These are phyloP conservation scores for Alfaro cultratus DNA, from an alignment of 2,797 vertebrate genomes.

Conservation along the genomic window DNA sequence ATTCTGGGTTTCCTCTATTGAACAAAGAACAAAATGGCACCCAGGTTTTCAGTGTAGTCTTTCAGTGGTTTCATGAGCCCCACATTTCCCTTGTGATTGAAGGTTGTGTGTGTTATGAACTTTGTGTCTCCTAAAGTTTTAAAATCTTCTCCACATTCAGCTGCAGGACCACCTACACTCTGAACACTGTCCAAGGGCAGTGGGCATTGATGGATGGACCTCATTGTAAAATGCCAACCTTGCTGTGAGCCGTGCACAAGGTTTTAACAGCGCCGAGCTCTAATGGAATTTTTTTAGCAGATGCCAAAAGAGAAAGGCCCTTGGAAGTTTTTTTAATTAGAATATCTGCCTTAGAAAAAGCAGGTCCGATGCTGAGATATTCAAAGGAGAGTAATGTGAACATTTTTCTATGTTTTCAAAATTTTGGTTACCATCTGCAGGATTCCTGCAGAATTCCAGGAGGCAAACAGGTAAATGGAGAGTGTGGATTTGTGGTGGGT, in stretches of 20 bases:
- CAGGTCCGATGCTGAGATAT: slow-evolving; percentile 1
- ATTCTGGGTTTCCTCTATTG: background rate
- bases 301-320: background rate
- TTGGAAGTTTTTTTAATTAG: slow-evolving; percentile 37
- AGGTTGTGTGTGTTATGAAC: background rate
- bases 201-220: slow-evolving; percentile 26
- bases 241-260: slow-evolving; percentile 21
- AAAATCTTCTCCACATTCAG: slow-evolving; percentile 1
- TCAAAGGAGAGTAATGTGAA: slow-evolving; percentile 20
- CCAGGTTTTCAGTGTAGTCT: background rate
- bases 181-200: slow-evolving; percentile 5
- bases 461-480: background rate
- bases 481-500: background rate
- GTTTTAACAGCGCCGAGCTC: slow-evolving; percentile 25
- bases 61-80: background rate
- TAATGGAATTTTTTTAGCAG: slow-evolving; percentile 26
- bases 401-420: background rate
- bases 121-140: background rate
- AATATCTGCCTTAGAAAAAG: slow-evolving; percentile 35
- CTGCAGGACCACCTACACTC: background rate
- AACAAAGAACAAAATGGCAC: background rate
- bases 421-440: background rate
- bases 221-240: slow-evolving; percentile 29
- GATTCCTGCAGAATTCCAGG: background rate
- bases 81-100: background rate